phyloP scores from a whole-genome alignment of 37 sponge, comb jelly and placozoan genomes.

The Aplysina aerophoba region DNA sequence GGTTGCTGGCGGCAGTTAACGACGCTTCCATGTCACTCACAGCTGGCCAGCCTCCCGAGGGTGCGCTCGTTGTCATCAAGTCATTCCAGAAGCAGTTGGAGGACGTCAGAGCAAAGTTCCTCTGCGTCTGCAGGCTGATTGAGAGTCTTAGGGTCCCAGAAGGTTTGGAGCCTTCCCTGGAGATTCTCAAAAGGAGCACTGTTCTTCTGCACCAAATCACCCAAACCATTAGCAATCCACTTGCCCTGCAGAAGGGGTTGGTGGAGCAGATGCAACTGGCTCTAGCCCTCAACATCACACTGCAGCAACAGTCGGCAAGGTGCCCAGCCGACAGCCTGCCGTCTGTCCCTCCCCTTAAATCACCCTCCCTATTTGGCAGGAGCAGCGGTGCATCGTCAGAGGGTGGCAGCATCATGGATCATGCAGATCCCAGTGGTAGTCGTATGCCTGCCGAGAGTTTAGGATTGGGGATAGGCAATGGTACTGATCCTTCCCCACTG shows the following conservation, averaged over 20 bases:
- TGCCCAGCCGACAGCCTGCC: too few relatives aligned
- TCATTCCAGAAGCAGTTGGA: neutral
- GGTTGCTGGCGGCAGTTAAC: neutral
- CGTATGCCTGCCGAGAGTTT: too few relatives aligned
- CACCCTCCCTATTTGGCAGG: too few relatives aligned
- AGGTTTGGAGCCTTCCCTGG: neutral
- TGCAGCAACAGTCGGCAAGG: neutral
- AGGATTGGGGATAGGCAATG: too few relatives aligned
- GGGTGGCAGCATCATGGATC: too few relatives aligned
- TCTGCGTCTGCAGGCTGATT: neutral
- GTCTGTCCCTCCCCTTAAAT: too few relatives aligned
- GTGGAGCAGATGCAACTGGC: slow-evolving; percentile 2
- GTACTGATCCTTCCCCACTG: too few relatives aligned
- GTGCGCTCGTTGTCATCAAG: neutral
- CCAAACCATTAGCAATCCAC: neutral
- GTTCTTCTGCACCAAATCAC: neutral
- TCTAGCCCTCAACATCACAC: neutral
- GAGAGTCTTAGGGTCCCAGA: neutral
- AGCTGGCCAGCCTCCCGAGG: neutral
- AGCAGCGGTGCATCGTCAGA: too few relatives aligned
- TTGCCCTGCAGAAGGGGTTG: neutral
- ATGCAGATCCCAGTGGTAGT: too few relatives aligned
- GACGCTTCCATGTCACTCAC: neutral
- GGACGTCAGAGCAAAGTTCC: neutral
- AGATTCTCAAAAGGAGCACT: neutral